Conservation (phyloP, 2,888 invertebrate species). For the Limnephilus auricula region DNA sequence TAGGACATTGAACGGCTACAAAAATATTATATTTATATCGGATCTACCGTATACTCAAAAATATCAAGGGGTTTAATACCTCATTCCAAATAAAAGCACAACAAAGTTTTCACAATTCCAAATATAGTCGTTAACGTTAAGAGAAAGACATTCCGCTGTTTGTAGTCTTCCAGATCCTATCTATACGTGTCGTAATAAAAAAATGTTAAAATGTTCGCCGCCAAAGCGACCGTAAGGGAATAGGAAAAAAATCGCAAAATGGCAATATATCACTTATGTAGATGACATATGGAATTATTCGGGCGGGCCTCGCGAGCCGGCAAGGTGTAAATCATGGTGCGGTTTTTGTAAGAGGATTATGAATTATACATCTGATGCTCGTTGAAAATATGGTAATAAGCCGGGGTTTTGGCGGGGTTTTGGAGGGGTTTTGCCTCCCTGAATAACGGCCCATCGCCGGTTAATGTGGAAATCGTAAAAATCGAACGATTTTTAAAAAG, state of each 20-base stretch:
- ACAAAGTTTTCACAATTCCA: too few species aligned
- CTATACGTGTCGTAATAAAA: not conserved
- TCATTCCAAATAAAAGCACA: not conserved
- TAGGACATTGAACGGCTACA: too few species aligned
- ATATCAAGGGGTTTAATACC: not conserved
- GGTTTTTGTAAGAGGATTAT: constrained; percentile 66
- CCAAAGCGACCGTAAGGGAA: constrained; percentile 30
- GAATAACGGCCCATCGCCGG: constrained; percentile 24
- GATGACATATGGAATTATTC: constrained; percentile 58
- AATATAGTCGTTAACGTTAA: constrained; percentile 22
- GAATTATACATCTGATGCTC: constrained; percentile 65
- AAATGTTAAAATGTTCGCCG: not conserved
- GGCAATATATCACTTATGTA: constrained; percentile 55
- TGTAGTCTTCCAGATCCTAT: constrained; percentile 2
- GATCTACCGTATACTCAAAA: too few species aligned
- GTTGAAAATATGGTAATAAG: constrained; percentile 66
- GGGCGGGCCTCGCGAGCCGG: constrained; percentile 45
- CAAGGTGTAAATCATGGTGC: constrained; percentile 64
- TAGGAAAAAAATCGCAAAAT: constrained; percentile 44
- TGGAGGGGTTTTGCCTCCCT: constrained; percentile 3
- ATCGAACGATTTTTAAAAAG: constrained; percentile 51
- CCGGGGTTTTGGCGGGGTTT: constrained; percentile 36
- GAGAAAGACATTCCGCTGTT: not conserved
- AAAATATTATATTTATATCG: too few species aligned
- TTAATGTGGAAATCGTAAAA: constrained; percentile 22